Evolutionary conservation across 2,888 invertebrate genomes (phyloP), one percentile per base, ranked within the genome.

Genomic region (Anthophora plumipes): DNA sequence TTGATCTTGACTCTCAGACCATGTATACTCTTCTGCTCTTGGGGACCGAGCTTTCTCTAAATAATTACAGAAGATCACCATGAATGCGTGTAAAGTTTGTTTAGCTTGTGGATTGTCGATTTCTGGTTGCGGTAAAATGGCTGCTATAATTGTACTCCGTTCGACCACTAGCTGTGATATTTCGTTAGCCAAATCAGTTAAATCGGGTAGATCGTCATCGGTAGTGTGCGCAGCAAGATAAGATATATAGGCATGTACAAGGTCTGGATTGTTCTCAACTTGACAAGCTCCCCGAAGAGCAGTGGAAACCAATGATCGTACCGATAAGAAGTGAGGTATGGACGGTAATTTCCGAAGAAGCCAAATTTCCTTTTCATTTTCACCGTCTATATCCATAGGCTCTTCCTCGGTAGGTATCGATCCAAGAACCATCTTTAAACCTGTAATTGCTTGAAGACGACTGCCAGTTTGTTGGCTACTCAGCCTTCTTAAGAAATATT

Each of bases 111-210:
- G 88, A 74, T 92, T 90, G 77, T 93, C 93, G 76, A 93, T 90
- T 77, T 94, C 95, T 3, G 94, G 93, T 1, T 95, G 93, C 1
- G 96, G 97, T 68, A 98, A 94, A 84, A 98, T 96, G 83, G 97
- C 96, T 63, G 96, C 96, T 89, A 98, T 96, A 89, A 99, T 97
- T 9, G 97, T 97, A 82, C 97, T 97, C 22, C 99, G 95, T 93
- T 99, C 98, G 74, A 99, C 98, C 81, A 99, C 96, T 87, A 98
- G 94, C 87, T 98, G 98, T 14, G 98, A 97, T 92, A 99, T 95
- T 92, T 98, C 98, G 94, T 96, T 95, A 0, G 95, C 96, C 64
- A 97, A 94, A 87, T 96, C 96, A 59, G 96, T 94, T 89, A 97
- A 94, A 80, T 96, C 96, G 0, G 95, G 95, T 1, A 96, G 94